Conservation (phyloP, 2,888 invertebrate genomes). For the Caenorhabditis parvicauda region DNA sequence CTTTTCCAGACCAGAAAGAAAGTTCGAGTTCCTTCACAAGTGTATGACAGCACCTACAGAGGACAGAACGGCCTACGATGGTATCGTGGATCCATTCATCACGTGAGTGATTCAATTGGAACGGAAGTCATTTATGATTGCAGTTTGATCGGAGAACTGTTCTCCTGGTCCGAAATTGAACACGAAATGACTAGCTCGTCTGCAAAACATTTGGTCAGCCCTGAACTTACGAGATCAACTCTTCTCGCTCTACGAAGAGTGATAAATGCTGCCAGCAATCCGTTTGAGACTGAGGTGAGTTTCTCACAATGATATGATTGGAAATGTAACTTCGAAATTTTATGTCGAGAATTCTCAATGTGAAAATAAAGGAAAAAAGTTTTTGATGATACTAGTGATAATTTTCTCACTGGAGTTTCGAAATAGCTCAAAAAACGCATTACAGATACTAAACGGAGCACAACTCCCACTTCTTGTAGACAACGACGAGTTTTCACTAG, state of each 20-base stretch:
- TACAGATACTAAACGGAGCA: conserved; percentile 7
- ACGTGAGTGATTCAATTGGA: conserved; percentile 15
- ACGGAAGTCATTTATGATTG: conserved; percentile 1
- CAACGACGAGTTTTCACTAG: conserved; percentile 15
- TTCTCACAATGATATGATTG: too few relatives aligned
- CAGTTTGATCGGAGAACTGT: conserved; percentile 40
- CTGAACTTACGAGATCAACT: conserved; percentile 33
- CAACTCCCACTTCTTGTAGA: conserved; percentile 29
- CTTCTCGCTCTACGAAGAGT: conserved; percentile 29
- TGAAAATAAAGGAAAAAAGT: too few relatives aligned
- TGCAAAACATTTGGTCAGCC: conserved; percentile 76
- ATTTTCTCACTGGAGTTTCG: not conserved
- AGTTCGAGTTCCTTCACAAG: conserved; percentile 17
- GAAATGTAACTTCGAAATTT: not conserved
- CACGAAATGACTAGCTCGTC: conserved; percentile 68
- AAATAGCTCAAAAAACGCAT: not conserved
- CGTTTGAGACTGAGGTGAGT: conserved; percentile 24
- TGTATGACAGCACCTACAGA: conserved; percentile 35
- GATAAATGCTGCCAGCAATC: conserved; percentile 29
- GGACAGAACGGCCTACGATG: conserved; percentile 9
- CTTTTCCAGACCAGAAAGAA: conserved; percentile 17
- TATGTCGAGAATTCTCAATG: not conserved
- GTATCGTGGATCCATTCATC: conserved; percentile 38
- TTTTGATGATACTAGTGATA: too few relatives aligned
- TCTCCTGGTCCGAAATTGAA: conserved; percentile 43